Conservation (phyloP, 2,113 vertebrate species). For the Tragelaphus imberbis region DNA sequence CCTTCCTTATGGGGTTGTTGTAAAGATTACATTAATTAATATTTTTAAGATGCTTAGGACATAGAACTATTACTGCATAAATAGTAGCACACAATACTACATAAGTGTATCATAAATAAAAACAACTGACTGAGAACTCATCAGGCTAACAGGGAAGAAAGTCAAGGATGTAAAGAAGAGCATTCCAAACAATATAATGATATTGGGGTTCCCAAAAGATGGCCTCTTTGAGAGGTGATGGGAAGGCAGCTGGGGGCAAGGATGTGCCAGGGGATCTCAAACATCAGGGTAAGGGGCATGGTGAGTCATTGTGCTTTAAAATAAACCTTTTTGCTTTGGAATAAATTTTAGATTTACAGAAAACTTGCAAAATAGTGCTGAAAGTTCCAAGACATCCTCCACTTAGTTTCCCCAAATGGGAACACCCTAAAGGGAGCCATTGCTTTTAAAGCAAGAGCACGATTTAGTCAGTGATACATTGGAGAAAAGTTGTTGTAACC, state of each 20-base stretch:
- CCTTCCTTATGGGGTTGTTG: not conserved
- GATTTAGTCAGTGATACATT: not conserved
- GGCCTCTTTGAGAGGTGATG: not conserved
- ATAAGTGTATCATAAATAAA: not conserved
- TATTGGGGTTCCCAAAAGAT: not conserved
- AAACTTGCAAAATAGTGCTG: not conserved
- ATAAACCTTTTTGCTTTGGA: not conserved
- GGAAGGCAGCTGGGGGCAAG: not conserved
- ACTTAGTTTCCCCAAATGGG: not conserved
- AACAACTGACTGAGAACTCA: not conserved
- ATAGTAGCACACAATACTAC: not conserved
- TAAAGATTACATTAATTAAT: not conserved
- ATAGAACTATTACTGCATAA: not conserved
- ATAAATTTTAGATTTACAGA: not conserved
- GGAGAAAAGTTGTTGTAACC: not conserved
- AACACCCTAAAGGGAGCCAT: not conserved
- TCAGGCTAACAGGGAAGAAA: not conserved
- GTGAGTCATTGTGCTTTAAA: not conserved
- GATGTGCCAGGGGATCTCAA: not conserved
- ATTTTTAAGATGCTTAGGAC: not conserved
- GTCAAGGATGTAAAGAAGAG: not conserved
- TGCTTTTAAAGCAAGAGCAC: slow-evolving; percentile 3
- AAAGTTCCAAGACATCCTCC: not conserved
- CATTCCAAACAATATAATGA: not conserved
- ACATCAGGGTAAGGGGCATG: not conserved